Conservation (phyloP, 2,797 vertebrate species). For the Furcifer pardalis region DNA sequence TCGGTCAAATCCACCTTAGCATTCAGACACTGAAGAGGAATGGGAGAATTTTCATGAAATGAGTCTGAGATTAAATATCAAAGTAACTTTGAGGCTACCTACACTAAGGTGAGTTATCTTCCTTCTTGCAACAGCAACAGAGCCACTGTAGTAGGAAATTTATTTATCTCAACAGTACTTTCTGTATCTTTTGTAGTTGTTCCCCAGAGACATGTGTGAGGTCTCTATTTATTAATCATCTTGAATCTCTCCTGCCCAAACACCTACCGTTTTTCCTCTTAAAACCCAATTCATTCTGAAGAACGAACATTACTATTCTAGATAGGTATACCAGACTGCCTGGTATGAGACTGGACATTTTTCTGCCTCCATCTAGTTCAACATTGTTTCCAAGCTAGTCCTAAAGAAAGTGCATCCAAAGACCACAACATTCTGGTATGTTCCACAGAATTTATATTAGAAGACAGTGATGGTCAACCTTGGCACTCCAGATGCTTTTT, state of each 20-base stretch:
- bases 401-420: no score
- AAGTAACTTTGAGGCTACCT: background rate
- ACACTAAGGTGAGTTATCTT: conserved; percentile 23
- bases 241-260: background rate
- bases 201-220: background rate
- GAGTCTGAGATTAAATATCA: conserved; percentile 31
- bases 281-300: background rate
- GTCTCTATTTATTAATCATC: conserved; percentile 14
- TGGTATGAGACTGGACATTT: no score
- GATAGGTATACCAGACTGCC: background rate
- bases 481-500: no score
- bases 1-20: background rate
- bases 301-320: background rate
- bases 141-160: background rate
- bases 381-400: background rate
- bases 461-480: no score
- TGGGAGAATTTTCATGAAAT: conserved; percentile 6
- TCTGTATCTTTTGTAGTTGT: background rate
- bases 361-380: background rate
- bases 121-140: conserved; percentile 1
- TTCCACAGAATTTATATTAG: no score
- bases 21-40: conserved; percentile 7
- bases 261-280: background rate
- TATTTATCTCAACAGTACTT: background rate
- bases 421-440: no score